Percentiles rank a stretch among this genome's conserved stretches.
phyloP scores from a whole-genome alignment of 2,888 invertebrate species.

The Frankliniella intonsa region DNA sequence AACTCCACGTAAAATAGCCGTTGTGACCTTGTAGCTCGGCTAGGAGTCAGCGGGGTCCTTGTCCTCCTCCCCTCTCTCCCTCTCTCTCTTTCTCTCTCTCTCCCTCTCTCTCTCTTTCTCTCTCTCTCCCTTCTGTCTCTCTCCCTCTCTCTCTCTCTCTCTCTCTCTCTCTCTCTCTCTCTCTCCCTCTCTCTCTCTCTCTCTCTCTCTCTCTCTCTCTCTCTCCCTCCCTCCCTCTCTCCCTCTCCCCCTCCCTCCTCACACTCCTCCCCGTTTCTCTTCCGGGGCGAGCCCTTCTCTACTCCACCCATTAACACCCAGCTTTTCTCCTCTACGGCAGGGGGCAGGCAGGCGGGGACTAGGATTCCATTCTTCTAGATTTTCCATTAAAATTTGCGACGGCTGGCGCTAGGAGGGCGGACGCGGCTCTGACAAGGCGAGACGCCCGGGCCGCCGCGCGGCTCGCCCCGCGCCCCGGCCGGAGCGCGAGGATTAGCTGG shows the following conservation, averaged over 20 bases:
- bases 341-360: background rate
- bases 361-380: constrained; percentile 11
- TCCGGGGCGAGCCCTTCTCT: background rate
- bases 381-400: constrained; percentile 21
- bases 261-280: background rate
- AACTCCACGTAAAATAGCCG: constrained; percentile 3
- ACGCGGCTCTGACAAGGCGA: background rate
- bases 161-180: background rate
- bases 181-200: background rate
- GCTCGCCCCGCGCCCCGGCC: background rate
- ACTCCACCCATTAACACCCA: too few species aligned
- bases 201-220: background rate
- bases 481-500: constrained; percentile 11
- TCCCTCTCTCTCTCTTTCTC: background rate
- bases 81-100: background rate
- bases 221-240: background rate
- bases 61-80: background rate
- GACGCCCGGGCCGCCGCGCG: background rate
- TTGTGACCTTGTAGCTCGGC: background rate
- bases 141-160: background rate
- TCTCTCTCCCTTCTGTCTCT: too few species aligned
- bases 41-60: background rate
- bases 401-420: background rate
- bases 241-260: background rate
- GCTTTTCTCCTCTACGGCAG: background rate